phyloP scores from a whole-genome alignment of 2,797 vertebrate genomes.

The Poecile montanus region DNA sequence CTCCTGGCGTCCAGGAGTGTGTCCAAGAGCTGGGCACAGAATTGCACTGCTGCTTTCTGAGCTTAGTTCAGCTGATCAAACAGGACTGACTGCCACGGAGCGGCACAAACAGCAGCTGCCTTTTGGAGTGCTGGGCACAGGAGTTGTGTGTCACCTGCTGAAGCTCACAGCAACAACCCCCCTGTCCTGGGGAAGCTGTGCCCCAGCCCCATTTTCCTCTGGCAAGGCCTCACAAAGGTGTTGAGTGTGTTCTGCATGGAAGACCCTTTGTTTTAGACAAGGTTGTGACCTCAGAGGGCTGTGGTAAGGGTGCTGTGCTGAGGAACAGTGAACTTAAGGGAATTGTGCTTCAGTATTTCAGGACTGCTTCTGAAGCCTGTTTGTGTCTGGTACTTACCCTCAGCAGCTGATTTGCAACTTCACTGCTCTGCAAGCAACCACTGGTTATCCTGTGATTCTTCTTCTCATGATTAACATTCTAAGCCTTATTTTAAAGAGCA shows the following conservation, averaged over 20 bases:
- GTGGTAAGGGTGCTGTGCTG: not conserved
- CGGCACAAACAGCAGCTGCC: not conserved
- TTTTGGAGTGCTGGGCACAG: not conserved
- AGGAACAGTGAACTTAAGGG: no score
- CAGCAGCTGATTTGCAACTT: not conserved
- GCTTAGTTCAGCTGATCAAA: not conserved
- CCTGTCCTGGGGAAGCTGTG: not conserved
- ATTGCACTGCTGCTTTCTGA: not conserved
- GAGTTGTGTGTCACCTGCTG: rapidly evolving
- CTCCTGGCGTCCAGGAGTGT: not conserved
- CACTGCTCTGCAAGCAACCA: not conserved
- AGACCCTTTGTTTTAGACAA: not conserved
- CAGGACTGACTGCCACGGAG: rapidly evolving
- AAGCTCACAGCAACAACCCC: not conserved
- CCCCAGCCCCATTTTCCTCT: not conserved
- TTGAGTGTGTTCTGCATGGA: not conserved
- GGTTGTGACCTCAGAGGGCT: not conserved
- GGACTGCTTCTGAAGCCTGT: not conserved
- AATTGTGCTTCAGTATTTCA: not conserved
- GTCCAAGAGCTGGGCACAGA: not conserved
- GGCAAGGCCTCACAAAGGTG: not conserved
- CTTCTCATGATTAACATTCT: constrained; percentile 9
- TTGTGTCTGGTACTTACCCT: not conserved
- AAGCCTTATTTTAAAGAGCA: not conserved
- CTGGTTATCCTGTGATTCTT: not conserved